Conservation (phyloP, 2,113 vertebrate species). For the Aptenodytes forsteri region DNA sequence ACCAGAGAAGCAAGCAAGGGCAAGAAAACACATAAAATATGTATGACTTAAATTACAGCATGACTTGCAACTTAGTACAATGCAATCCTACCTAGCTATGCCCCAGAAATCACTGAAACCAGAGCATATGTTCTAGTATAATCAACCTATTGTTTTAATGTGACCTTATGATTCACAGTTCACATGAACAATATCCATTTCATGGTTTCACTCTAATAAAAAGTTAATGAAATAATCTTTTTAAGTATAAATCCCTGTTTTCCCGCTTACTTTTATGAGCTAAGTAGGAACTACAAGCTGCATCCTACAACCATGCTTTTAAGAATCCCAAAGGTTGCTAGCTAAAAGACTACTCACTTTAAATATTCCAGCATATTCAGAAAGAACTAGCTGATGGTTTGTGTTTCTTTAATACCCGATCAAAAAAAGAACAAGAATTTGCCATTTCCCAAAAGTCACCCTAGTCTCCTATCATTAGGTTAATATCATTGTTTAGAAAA, state of each 20-base stretch:
- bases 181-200: background rate
- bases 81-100: background rate
- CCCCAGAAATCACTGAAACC: background rate
- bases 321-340: background rate
- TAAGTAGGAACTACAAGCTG: background rate
- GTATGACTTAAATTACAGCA: background rate
- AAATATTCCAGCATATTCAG: background rate
- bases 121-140: background rate
- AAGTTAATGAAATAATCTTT: background rate
- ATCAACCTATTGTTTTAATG: background rate
- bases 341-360: background rate
- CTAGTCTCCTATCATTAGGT: background rate
- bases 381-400: background rate
- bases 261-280: background rate
- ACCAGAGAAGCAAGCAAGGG: slow-evolving; percentile 23
- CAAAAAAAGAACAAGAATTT: background rate
- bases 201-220: background rate
- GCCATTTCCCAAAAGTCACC: background rate
- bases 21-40: background rate
- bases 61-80: slow-evolving; percentile 31
- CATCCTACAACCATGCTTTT: background rate
- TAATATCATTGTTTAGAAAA: background rate
- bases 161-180: background rate
- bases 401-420: background rate
- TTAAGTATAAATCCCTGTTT: background rate